Evolutionary conservation across 2,113 vertebrate species (phyloP), one percentile per base, ranked within the genome.

Genomic region (Caranx ignobilis): DNA sequence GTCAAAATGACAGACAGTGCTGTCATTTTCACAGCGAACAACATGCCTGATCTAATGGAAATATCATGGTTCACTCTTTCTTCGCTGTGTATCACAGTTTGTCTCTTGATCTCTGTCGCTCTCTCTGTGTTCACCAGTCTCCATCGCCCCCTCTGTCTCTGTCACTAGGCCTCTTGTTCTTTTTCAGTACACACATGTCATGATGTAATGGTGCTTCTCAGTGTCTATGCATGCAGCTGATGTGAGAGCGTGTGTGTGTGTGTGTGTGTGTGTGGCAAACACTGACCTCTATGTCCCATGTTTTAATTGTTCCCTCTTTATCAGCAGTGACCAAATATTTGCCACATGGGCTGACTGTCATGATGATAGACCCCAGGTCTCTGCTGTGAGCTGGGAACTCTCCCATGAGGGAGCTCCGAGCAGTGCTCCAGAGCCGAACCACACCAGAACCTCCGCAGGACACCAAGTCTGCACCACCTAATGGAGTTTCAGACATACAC

Each of bases 391-490:
- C 95, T 47, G 88, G 88, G 71, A 96, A 93, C 64, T 92, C 93
- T 52, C 91, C 95, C 88, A 94, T 32, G 64, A 95, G 88, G 71
- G 67, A 63, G 76, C 87, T 87, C 59, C 64, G 90, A 35, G 55
- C 57, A 1, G 80, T 79, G 81, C 86, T 91, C 94, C 96, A 95
- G 70, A 97, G 93, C 64, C 94, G 77, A 68, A 96, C 94, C 84
- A 86, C 80, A 39, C 95, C 96, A 34, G 92, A 94, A 69, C 90
- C 94, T 62, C 95, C 96, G 18, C 81, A 89, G 6, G 94, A 94
- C 15, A 88, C 90, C 61, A 92, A 72, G 67, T 90, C 94, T 34
- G 92, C 95, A n/a, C 87, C 94, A 68, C 93, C 95, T 95, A 57
- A 32, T 56, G 52, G 21, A 74, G 55, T 83, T 31, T 19, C 15